Evolutionary conservation across 2,888 invertebrate genomes (phyloP), one percentile per base, ranked within the genome.

Genomic region (Ectropis crepuscularia): DNA sequence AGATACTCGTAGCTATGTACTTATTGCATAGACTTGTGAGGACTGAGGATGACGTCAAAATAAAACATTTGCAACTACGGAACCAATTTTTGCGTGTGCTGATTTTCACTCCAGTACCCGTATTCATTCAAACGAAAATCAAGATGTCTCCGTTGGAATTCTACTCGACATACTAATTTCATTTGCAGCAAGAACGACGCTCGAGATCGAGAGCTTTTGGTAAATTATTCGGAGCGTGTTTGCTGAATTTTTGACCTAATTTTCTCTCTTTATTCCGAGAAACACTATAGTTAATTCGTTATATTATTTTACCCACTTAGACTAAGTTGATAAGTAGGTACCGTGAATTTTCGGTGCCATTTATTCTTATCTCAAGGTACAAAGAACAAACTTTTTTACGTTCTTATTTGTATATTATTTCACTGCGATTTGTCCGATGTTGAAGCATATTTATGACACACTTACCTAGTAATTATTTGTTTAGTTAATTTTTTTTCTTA

Each of bases 101-200:
- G 16, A 28, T 42, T 16, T 9, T 36, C 37, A 28, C 36, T 48
- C 9, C 57, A 41, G 16, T 47, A 47, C 66, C 71, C 68, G 57
- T 60, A 70, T 73, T 69, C 12, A 71, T 68, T 41, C 51, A 63
- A 65, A 60, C 43, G 36, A 47, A 67, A 70, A 62, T 70, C 57
- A 58, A 69, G 59, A 64, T 51, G 37, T 61, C 62, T 62, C 38
- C 47, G 11, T 64, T 55, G 54, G 61, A 63, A 68, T 67, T 60
- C 41, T 47, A 58, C 59, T 58, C 58, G 41, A 51, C 38, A 58
- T 62, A 53, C 66, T 73, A 68, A 68, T 71, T 71, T 69, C 45
- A 69, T 71, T 71, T 71, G 63, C 67, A 63, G 66, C 66, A 63
- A 65, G 61, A 68, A 50, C 46, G 53, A 65, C 61, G 55, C 58